phyloP scores from a whole-genome alignment of 2,888 invertebrate genomes.

The Colostygia pectinataria region DNA sequence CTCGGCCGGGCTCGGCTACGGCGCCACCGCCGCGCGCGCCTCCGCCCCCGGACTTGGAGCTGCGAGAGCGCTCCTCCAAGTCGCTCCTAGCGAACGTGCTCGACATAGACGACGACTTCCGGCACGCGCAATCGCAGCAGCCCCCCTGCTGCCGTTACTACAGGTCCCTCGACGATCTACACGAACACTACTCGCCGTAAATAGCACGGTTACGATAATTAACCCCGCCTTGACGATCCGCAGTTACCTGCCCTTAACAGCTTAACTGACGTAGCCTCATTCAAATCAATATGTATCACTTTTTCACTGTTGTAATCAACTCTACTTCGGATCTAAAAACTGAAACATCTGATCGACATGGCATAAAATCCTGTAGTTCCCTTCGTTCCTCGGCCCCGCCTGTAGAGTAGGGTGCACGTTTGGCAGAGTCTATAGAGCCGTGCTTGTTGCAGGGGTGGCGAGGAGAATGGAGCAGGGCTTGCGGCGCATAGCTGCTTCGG shows the following conservation, averaged over 20 bases:
- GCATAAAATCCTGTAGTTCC: constrained; percentile 69
- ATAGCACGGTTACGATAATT: constrained; percentile 81
- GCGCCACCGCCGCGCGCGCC: constrained; percentile 87
- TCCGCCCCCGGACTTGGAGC: constrained; percentile 92
- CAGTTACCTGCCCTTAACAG: constrained; percentile 76
- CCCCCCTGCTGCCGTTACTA: constrained; percentile 90
- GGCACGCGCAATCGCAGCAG: constrained; percentile 89
- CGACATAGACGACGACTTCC: constrained; percentile 98
- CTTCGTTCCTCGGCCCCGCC: constrained; percentile 75
- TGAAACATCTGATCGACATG: constrained; percentile 58
- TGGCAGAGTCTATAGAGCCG: constrained; percentile 72
- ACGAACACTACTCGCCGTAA: constrained; percentile 83
- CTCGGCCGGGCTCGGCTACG: constrained; percentile 86
- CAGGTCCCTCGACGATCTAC: constrained; percentile 86
- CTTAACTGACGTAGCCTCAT: constrained; percentile 48
- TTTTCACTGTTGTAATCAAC: constrained; percentile 37
- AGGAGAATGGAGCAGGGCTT: constrained; percentile 88
- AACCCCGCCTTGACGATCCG: constrained; percentile 77
- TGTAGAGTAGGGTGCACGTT: constrained; percentile 70
- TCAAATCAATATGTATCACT: constrained; percentile 47
- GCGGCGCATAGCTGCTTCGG: constrained; percentile 94
- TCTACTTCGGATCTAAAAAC: constrained; percentile 65
- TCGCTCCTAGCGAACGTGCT: constrained; percentile 97
- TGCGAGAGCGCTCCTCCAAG: constrained; percentile 95
- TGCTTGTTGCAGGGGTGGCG: constrained; percentile 75